Evolutionary conservation across 2,113 vertebrate genomes (phyloP).

Genomic region (Zapornia atra): DNA sequence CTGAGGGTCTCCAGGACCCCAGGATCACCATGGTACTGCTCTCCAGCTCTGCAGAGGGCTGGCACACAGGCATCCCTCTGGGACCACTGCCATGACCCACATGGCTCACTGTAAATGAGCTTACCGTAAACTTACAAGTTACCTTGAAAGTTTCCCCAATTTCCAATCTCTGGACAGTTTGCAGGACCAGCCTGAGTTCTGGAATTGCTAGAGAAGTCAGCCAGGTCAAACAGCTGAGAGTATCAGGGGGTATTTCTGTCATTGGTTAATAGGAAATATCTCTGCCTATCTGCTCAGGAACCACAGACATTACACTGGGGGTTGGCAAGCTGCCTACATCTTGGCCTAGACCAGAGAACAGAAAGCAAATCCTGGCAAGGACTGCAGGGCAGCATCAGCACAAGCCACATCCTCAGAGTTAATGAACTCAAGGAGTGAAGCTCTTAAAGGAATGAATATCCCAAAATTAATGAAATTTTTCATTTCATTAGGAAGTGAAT

Average conservation of each 20-base stretch:
- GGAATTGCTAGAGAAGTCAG: not conserved
- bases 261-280: not conserved
- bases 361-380: constrained; percentile 21
- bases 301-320: accelerated
- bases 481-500: constrained; percentile 58
- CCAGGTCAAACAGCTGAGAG: not conserved
- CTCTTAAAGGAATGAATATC: constrained; percentile 45
- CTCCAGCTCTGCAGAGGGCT: not conserved
- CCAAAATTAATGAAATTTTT: constrained; percentile 58
- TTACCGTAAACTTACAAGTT: not conserved
- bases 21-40: not conserved
- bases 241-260: not conserved
- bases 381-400: not conserved
- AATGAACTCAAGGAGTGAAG: constrained; percentile 35
- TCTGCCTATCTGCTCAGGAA: accelerated
- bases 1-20: not conserved
- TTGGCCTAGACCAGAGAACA: not conserved
- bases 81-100: not conserved
- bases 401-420: not conserved
- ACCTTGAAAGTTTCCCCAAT: not conserved
- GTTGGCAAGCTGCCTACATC: not conserved
- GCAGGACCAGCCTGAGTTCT: not conserved
- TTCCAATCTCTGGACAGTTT: not conserved
- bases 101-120: not conserved
- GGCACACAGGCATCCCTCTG: not conserved